phyloP scores from a whole-genome alignment of 1,140 invertebrate species.

The honey bee (Apis mellifera) region Amel_HAv3.1 CM009933.2:13516501-13517000 shows the following conservation, averaged over 20 bases:
- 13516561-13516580: background rate
- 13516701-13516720: no score
- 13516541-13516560: no score
- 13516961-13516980: background rate
- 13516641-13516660: background rate
- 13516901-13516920: no score
- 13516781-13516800: no score
- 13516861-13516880: no score
- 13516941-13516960: background rate
- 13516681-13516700: conserved; percentile 12
- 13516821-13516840: conserved; percentile 13
- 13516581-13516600: background rate
- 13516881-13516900: no score
- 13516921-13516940: background rate
- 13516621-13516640: background rate
- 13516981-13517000: no score
- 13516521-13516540: background rate
- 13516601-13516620: background rate
- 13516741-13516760: background rate
- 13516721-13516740: background rate
- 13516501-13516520: background rate
- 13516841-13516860: background rate
- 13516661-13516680: background rate
- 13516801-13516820: no score
- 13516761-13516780: no score